Conservation (phyloP, 1,140 invertebrate species). For the Dolichoris vasculosae region DNA sequence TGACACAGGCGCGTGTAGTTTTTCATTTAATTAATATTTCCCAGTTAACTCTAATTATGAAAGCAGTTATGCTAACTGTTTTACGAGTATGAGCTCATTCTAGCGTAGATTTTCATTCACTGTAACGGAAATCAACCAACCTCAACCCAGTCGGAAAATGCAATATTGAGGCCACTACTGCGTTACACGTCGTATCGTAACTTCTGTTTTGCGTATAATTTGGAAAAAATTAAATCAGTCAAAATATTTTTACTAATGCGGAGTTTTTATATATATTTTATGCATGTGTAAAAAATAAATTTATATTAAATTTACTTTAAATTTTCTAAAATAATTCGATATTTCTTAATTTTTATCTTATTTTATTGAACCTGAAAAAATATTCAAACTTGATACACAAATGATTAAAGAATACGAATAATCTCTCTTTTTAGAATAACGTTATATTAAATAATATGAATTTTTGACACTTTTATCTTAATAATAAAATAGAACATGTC, state of each 20-base stretch:
- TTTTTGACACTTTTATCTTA: too few relatives aligned
- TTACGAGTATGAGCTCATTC: neutral
- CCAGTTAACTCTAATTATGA: neutral
- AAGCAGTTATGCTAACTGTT: neutral
- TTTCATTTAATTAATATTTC: too few relatives aligned
- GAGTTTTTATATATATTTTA: too few relatives aligned
- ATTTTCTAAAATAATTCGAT: neutral
- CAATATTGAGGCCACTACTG: neutral
- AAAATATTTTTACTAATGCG: neutral
- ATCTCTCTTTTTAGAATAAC: too few relatives aligned
- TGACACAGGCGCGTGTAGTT: too few relatives aligned
- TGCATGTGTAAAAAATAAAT: too few relatives aligned
- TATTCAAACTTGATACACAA: neutral
- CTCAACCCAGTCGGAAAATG: neutral
- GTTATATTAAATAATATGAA: too few relatives aligned
- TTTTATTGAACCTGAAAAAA: neutral
- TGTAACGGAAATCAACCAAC: neutral
- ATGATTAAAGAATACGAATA: too few relatives aligned
- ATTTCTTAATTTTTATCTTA: neutral
- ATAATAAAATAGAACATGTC: too few relatives aligned
- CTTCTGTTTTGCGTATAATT: neutral
- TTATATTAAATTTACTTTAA: neutral
- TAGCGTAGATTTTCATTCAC: slow-evolving; percentile 10
- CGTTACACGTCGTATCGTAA: neutral
- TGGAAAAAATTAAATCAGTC: neutral